Evolutionary conservation across 2,888 invertebrate species (phyloP).

Genomic region (Gymnocheta viridis): DNA sequence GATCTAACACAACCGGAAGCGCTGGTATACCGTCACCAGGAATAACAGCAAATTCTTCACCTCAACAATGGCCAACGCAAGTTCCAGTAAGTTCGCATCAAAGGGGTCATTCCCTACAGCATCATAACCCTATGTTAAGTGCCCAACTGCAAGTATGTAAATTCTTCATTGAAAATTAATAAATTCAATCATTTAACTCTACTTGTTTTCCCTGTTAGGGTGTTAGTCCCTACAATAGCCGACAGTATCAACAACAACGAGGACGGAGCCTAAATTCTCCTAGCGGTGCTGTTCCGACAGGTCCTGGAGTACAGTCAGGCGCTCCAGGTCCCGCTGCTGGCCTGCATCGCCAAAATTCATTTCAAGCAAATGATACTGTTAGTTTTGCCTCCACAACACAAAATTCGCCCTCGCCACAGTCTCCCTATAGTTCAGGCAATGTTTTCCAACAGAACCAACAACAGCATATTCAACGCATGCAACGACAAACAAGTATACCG

Average conservation of each 20-base stretch:
- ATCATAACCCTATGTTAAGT: conserved; percentile 94
- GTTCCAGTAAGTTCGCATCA: conserved; percentile 71
- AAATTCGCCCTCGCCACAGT: conserved; percentile 77
- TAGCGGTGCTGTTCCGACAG: conserved; percentile 74
- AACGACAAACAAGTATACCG: conserved; percentile 81
- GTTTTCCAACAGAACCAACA: conserved; percentile 77
- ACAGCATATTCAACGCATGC: conserved; percentile 80
- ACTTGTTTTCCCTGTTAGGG: conserved; percentile 71
- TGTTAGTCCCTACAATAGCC: conserved; percentile 78
- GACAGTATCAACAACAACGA: conserved; percentile 80
- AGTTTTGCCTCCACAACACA: conserved; percentile 73
- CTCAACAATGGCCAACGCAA: conserved; percentile 75
- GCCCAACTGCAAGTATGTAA: conserved; percentile 89
- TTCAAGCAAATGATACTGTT: conserved; percentile 75
- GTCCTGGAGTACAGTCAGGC: conserved; percentile 65
- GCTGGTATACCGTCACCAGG: conserved; percentile 80
- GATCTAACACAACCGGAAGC: conserved; percentile 61
- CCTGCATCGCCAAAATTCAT: conserved; percentile 81
- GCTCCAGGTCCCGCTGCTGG: conserved; percentile 66
- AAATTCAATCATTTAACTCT: not conserved
- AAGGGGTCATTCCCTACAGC: conserved; percentile 85
- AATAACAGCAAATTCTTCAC: conserved; percentile 73
- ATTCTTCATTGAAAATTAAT: too few species aligned
- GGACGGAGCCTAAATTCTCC: conserved; percentile 81
- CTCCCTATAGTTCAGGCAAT: conserved; percentile 76